phyloP scores from a whole-genome alignment of 2,113 vertebrate genomes.

The Orientallactaga bullata region DNA sequence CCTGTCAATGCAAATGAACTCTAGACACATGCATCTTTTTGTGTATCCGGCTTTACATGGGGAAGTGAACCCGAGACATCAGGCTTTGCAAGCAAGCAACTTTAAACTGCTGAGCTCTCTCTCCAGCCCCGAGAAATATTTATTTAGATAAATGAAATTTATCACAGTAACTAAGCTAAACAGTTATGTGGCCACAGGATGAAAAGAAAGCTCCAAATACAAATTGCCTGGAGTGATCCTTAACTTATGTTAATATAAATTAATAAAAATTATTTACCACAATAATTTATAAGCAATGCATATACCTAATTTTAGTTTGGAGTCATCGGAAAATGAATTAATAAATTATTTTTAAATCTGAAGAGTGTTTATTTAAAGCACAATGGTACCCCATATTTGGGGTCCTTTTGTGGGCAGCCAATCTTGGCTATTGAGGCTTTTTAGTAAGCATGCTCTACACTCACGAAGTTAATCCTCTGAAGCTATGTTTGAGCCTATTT shows the following conservation, averaged over 20 bases:
- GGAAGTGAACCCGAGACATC: too few relatives aligned
- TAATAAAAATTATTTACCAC: background rate
- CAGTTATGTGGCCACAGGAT: background rate
- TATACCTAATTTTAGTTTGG: constrained; percentile 30
- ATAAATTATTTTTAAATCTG: constrained; percentile 42
- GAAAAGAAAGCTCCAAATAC: background rate
- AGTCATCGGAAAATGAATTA: background rate
- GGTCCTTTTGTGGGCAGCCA: background rate
- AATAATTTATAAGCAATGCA: constrained; percentile 7
- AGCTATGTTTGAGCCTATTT: background rate
- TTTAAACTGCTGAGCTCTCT: too few relatives aligned
- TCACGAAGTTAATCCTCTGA: background rate
- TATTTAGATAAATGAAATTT: background rate
- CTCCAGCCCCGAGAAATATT: background rate
- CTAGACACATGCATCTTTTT: too few relatives aligned
- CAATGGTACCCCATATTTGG: background rate
- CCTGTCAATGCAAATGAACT: too few relatives aligned
- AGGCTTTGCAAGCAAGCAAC: too few relatives aligned
- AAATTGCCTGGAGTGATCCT: background rate
- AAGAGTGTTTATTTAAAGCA: constrained; percentile 6
- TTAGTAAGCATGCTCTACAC: background rate
- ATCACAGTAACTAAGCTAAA: constrained; percentile 30
- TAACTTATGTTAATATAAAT: constrained; percentile 41
- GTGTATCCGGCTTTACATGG: too few relatives aligned
- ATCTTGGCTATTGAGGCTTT: background rate